These are phyloP conservation scores for Vanessa atalanta DNA, from an alignment of 1,140 invertebrate genomes.

Conservation along the genomic window DNA sequence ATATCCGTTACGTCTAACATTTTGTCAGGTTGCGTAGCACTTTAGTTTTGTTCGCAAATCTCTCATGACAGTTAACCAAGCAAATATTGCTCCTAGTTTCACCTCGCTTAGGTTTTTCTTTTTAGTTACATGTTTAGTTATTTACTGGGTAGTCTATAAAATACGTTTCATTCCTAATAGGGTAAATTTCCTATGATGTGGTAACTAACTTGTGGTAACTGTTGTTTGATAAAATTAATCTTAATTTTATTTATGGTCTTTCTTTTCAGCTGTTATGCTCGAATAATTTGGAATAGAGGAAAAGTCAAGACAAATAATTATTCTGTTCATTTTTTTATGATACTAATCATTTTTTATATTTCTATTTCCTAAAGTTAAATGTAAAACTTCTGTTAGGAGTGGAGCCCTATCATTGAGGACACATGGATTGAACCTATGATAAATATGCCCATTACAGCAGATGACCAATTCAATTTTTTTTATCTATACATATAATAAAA, in stretches of 20 bases:
- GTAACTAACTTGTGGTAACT: no score
- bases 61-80: conserved; percentile 78
- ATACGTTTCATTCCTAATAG: conserved; percentile 1
- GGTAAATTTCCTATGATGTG: not conserved
- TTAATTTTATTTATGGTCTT: no score
- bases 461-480: no score
- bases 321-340: not conserved
- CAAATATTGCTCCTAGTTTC: conserved; percentile 65
- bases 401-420: no score
- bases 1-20: conserved; percentile 32
- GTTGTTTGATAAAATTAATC: no score
- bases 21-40: conserved; percentile 76
- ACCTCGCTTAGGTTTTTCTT: conserved; percentile 31
- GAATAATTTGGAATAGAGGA: no score
- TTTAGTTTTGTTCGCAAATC: conserved; percentile 67
- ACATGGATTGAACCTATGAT: no score
- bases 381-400: no score
- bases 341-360: not conserved
- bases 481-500: no score
- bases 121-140: not conserved
- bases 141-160: conserved; percentile 29
- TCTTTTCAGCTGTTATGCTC: no score
- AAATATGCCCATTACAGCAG: no score
- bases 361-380: not conserved
- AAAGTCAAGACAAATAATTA: no score